Conservation (phyloP, 1,140 invertebrate genomes). For the Drosophila hydei region DNA sequence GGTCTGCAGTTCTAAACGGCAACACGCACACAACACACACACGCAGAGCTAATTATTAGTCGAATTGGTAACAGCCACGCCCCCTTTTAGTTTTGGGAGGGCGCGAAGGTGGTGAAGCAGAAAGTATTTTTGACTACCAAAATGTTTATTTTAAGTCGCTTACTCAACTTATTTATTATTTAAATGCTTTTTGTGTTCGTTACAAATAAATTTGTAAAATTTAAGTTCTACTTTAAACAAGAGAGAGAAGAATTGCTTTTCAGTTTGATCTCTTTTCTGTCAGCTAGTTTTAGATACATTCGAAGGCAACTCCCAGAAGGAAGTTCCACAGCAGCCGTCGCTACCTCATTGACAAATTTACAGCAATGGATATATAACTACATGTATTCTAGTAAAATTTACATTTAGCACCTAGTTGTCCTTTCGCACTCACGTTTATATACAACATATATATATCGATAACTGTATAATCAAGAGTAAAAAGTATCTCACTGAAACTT, state of each 20-base stretch:
- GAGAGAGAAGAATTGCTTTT: not conserved
- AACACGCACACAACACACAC: constrained; percentile 2
- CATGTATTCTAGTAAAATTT: constrained; percentile 39
- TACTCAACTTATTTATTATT: constrained; percentile 50
- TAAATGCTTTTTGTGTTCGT: constrained; percentile 42
- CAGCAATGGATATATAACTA: constrained; percentile 19
- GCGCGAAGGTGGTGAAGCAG: not conserved
- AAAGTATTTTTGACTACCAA: constrained; percentile 50
- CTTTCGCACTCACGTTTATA: constrained; percentile 46
- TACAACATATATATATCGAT: constrained; percentile 24
- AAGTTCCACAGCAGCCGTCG: constrained; percentile 58
- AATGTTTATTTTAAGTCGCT: constrained; percentile 36
- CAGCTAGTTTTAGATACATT: constrained; percentile 7
- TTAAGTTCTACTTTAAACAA: constrained; percentile 43
- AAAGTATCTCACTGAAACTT: constrained; percentile 38
- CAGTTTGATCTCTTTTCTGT: not conserved
- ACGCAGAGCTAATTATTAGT: constrained; percentile 47
- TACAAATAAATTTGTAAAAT: constrained; percentile 38
- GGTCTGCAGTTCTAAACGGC: constrained; percentile 85
- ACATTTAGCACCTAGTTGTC: constrained; percentile 64
- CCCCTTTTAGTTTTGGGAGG: not conserved
- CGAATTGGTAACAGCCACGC: constrained; percentile 13
- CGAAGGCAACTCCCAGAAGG: not conserved
- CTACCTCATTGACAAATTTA: constrained; percentile 82
- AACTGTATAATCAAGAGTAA: constrained; percentile 28